Evolutionary conservation across 2,797 vertebrate genomes (phyloP).

Genomic region (Xyrichtys novacula): DNA sequence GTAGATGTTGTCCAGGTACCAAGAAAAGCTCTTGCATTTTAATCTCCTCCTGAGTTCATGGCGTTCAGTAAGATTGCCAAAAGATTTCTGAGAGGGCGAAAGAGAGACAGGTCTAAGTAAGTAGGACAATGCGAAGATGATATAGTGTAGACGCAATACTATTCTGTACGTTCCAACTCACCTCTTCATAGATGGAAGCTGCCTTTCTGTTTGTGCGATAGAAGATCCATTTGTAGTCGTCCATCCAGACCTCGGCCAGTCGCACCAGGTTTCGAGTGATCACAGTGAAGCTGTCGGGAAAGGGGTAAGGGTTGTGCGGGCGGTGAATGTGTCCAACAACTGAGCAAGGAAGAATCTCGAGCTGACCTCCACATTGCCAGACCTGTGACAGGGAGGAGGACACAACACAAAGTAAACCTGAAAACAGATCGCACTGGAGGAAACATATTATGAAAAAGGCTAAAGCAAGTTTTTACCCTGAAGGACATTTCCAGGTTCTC

Average conservation of each 20-base stretch:
- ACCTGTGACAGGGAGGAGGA: constrained; percentile 76
- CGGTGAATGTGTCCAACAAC: constrained; percentile 91
- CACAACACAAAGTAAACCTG: not conserved
- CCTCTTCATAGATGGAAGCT: constrained; percentile 83
- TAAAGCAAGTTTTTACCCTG: constrained; percentile 86
- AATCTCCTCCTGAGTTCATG: constrained; percentile 83
- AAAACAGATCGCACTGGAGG: not conserved
- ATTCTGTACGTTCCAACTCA: constrained; percentile 40
- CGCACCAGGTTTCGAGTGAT: constrained; percentile 87
- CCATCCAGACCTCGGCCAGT: constrained; percentile 93
- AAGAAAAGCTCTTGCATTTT: constrained; percentile 88
- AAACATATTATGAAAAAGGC: not conserved
- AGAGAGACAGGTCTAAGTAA: not conserved
- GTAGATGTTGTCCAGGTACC: constrained; percentile 90
- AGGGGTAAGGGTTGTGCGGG: constrained; percentile 86
- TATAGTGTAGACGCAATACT: not conserved
- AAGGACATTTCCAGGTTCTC: constrained; percentile 95
- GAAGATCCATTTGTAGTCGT: constrained; percentile 88
- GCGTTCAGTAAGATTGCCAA: constrained; percentile 86
- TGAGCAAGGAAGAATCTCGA: constrained; percentile 92
- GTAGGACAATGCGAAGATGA: not conserved
- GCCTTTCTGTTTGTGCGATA: constrained; percentile 86
- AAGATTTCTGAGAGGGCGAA: constrained; percentile 81
- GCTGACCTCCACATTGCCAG: constrained; percentile 90
- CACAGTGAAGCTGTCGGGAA: constrained; percentile 82